Base-by-base conservation (phyloP, 2,797 vertebrate species). In the Halcyon chelicuti region DNA sequence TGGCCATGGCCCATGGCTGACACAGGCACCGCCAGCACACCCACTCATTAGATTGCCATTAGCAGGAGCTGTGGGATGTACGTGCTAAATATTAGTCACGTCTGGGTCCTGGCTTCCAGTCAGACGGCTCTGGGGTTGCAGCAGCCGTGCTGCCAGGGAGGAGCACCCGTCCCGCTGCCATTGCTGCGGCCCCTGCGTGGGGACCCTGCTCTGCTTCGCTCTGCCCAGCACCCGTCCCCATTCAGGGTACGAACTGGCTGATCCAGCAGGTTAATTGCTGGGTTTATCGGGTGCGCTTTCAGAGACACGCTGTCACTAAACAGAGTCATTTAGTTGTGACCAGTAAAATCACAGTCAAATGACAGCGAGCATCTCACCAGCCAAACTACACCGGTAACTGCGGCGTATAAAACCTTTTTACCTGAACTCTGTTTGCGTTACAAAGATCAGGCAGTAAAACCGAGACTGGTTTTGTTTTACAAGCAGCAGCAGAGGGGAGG, bases 391-490 rank as follows among this genome's bases (percentile, higher is more conserved):
- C 63, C 10, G 5, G 80, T 72, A 92, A 66, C 84, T 10, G 6
- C 77, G 7, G 58, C 8, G 5, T 82, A 77, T 93, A 57, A 92
- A 92, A 82, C 87, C 68, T 74, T 87, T 83, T 68, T 47, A 86
- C 54, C 74, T 80, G 79, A 21, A 21, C 95, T 74, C 55, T 96
- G 94, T 95, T 96, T 96, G 92, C 46, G 72, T 96, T 96, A 94
- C 84, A 96, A 97, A 87, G 94, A 93, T 95, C 95, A 91, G 85
- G 94, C 95, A 90, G 93, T 96, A 97, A 96, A 96, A 86, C 51
- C 1, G 7, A 71, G 88, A 42, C 89, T 63, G 82, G 87, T 91
- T 95, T 92, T 67, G 86, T 89, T 97, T 97, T 94, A 95, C 95
- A 74, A 90, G 94, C 60, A 12, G 37, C 37, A 35, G 33, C 19